These are phyloP conservation scores for Metridium senile DNA, from an alignment of 92 coral and sea anemone species.

Conservation along the genomic window DNA sequence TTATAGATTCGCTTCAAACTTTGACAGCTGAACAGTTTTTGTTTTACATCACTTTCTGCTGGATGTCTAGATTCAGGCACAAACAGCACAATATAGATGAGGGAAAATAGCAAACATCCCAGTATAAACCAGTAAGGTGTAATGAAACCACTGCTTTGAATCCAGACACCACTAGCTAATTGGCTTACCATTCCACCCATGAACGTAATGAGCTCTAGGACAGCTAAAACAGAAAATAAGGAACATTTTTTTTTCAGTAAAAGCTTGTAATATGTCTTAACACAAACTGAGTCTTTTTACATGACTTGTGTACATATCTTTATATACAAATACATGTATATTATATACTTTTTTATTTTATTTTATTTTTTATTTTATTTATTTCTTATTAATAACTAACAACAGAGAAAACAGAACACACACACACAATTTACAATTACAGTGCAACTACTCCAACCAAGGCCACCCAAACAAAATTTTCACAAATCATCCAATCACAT, in stretches of 20 bases:
- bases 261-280: no score
- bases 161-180: slow-evolving; percentile 81
- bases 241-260: background rate
- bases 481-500: no score
- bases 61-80: slow-evolving; percentile 70
- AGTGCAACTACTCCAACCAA: no score
- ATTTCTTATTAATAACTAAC: no score
- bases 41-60: slow-evolving; percentile 4
- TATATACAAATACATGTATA: background rate
- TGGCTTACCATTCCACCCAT: slow-evolving; percentile 78
- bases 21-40: slow-evolving; percentile 38
- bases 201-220: slow-evolving; percentile 65
- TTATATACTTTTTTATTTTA: no score
- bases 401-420: no score
- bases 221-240: slow-evolving; percentile 31
- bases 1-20: slow-evolving; percentile 50
- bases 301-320: no score
- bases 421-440: no score
- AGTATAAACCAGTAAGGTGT: slow-evolving; percentile 78
- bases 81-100: slow-evolving; percentile 44
- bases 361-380: no score
- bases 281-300: no score
- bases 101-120: slow-evolving; percentile 51
- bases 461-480: no score
- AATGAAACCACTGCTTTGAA: slow-evolving; percentile 49